A percentile compares a stretch with the other conserved stretches of the same genome.
These are phyloP conservation scores for Aurelia sp. DNA, from an alignment of 30 jellyfish, hydroid and myxozoan species.

Conservation along the genomic window DNA sequence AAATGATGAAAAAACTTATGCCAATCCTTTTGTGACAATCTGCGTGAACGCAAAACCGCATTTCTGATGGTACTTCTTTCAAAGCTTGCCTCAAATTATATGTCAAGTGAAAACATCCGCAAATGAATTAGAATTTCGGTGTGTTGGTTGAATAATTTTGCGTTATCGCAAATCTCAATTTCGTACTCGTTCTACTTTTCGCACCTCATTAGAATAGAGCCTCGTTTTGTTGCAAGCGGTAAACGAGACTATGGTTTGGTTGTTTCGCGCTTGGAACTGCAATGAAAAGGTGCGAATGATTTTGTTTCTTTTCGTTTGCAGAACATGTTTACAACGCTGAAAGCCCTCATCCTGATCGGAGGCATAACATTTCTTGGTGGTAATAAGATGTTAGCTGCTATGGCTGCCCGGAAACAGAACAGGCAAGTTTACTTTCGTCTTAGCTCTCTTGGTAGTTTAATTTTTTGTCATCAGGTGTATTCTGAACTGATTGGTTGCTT, in stretches of 20 bases:
- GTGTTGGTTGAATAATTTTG: too few relatives aligned
- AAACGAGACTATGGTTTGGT: too few relatives aligned
- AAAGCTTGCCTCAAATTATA: background rate
- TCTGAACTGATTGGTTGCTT: too few relatives aligned
- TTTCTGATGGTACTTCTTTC: constrained; percentile 3
- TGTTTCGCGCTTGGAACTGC: too few relatives aligned
- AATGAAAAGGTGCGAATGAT: background rate
- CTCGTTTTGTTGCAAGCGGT: too few relatives aligned
- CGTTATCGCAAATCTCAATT: too few relatives aligned
- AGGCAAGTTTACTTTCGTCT: constrained; percentile 8
- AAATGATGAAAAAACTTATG: constrained; percentile 16
- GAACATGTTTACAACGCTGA: constrained; percentile 95
- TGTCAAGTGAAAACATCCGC: too few relatives aligned
- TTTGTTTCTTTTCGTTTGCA: constrained; percentile 30
- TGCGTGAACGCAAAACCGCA: background rate
- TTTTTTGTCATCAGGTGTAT: too few relatives aligned
- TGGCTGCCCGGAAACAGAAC: constrained; percentile 84
- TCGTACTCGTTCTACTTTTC: too few relatives aligned
- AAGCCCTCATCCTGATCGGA: constrained; percentile 81
- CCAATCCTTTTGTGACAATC: constrained; percentile 22
- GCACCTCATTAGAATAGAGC: too few relatives aligned
- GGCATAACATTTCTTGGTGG: constrained; percentile 96
- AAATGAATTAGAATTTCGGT: too few relatives aligned
- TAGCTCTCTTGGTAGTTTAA: too few relatives aligned
- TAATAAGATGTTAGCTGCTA: constrained; percentile 91